Base-by-base conservation (phyloP, 2,797 vertebrate genomes). In the Danio kyathit region DNA sequence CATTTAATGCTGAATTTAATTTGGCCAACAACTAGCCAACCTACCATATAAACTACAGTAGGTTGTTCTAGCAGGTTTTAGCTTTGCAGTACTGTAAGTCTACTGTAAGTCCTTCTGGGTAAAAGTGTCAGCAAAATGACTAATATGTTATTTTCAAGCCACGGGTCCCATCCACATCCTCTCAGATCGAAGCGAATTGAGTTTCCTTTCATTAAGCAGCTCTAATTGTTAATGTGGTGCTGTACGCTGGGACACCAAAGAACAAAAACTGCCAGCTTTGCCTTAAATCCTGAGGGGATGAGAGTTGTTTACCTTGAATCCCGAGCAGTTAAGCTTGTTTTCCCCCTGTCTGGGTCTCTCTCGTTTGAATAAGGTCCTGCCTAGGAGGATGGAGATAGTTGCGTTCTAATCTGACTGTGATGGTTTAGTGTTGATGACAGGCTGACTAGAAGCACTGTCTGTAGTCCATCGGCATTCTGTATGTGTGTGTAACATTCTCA, bases 231-330 rank as follows among this genome's bases (percentile, higher is more conserved):
- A 84, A 89, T 91, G 90, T 88, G 79, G 82, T 74, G 84, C 82
- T 88, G 74, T 85, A 80, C 41, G 51, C 86, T 73, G 74, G 85
- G 86, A 88, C 86, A 66, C 75, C 67, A 17, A 49, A 49, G 79
- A 86, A 82, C 86, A 74, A 79, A 82, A 79, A 66, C 69, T 83
- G 86, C 67, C 5, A 76, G 88, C 83, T 89, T 89, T 87, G 75
- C 87, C 80, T 90, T 87, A 89, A 90, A 88, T 89, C 88, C 87
- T 64, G 73, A 71, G 54, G 74, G 76, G 70, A 86, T 80, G 89
- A 78, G 82, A 88, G 89, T 86, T 89, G 83, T 91, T 92, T 90
- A 90, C 90, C 87, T 88, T 88, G 73, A 82, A 88, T 89, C 89
- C 85, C 82, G 76, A 80, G 87, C 74, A 64, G 88, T 88, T 89